Evolutionary conservation across 2,888 invertebrate genomes (phyloP), one percentile per base, ranked within the genome.

Genomic region (Tubulanus polymorphus): DNA sequence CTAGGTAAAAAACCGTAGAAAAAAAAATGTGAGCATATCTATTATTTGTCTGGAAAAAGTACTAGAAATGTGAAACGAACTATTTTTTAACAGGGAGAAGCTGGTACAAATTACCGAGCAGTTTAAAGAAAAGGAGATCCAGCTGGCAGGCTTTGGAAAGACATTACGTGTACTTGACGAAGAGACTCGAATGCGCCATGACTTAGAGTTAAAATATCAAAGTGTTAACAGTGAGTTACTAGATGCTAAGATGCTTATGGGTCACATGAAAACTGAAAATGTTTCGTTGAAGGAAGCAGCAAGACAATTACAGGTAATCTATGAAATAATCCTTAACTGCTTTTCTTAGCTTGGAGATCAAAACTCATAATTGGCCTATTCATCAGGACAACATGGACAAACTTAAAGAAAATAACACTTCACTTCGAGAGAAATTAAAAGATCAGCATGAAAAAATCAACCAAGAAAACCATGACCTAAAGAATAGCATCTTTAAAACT

Each of bases 141-240:
- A 72, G 60, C 62, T 74, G 37, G 60, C 60, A 20, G 64, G 64
- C 12, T 70, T 66, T 59, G 66, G 68, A 27, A 66, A 63, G 46
- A 69, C 71, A 15, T 54, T 71, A 12, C 64, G 65, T 37, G 71
- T 72, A n/a, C 60, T 72, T 23, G 70, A 74, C 37, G 61, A 63
- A 10, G 56, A 65, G 23, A 64, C 61, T 18, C 69, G 71, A 50
- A 54, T 64, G 53, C 67, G 67, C 45, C 59, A 59, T 26, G 60
- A 66, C 23, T 41, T 69, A 10, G 70, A 70, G 47, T 46, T 45
- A 18, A 62, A 65, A 32, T 41, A 66, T 1, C 52, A 62, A 20
- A 52, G 54, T 26, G 28, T 69, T 50, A 62, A 69, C 30, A 49
- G 55, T 1, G 53, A 63, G 23, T 54, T 61, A 15, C 57, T 63